Base-by-base conservation (phyloP, 2,888 invertebrate species). In the Anarsia innoxiella region DNA sequence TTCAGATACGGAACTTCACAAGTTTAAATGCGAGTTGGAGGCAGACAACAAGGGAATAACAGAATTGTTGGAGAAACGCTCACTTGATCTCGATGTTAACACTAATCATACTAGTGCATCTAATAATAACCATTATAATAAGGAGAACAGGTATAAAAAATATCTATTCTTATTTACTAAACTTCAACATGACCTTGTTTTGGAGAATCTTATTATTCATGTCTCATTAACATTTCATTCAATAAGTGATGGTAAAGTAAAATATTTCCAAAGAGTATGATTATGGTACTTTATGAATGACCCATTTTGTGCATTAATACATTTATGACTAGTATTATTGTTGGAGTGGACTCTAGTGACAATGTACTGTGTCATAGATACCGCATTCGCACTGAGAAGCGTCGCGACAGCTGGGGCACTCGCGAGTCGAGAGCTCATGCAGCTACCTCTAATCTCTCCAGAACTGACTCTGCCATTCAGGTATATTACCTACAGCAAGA, bases 11-110 rank as follows among this genome's bases (percentile, higher is more conserved):
- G 99, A 99, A 70, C 79, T 98, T 35, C 93, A 95, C 53, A 99
- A 99, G 73, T 99, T 99, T 75, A 99, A 99, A 80, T 95, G 97
- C 88, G 99, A 99, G 79, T 77, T 99, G 41, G 99, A 99, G 78
- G 99, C 99, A 1, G 99, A 99, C 74, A 96, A 98, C 86, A 95
- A 97, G 56, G 99, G 99, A 2, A 97, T 98, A 37, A 99, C 99
- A 0, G 98, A 98, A 79, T 87, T 95, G 32, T 75, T 99, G 46
- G 98, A 99, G 79, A 96, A 96, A 75, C 87, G 97, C 28, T 97
- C 97, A 0, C 78, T 97, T 35, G 97, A 97, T 60, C 83, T 97
- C 40, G 97, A 97, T 74, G 90, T 69, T 6, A 82, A 77, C 44
- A 79, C 77, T 2, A 82, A 80, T 39, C 80, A 82, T 45, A 73